phyloP scores from a whole-genome alignment of 2,113 vertebrate genomes.

The Andinoacara biseriatus region DNA sequence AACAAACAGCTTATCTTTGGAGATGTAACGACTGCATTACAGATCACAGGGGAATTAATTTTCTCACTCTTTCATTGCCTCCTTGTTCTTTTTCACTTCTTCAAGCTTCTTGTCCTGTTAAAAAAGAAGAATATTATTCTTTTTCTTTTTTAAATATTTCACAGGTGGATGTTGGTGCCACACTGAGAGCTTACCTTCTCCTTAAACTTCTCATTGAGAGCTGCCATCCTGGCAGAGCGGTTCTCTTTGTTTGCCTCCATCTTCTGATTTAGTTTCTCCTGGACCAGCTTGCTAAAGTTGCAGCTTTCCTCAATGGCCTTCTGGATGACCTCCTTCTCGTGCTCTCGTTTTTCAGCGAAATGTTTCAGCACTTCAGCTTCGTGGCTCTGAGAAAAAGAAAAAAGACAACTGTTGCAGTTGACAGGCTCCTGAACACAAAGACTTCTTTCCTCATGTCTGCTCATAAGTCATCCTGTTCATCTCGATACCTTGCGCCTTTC shows the following conservation, averaged over 20 bases:
- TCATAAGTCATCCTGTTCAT: not conserved
- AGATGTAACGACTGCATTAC: slow-evolving; percentile 73
- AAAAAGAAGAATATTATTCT: not conserved
- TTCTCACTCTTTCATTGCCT: slow-evolving; percentile 86
- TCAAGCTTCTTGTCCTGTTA: slow-evolving; percentile 94
- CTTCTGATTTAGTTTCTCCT: slow-evolving; percentile 94
- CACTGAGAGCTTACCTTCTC: slow-evolving; percentile 84
- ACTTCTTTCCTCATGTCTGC: not conserved
- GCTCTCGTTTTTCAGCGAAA: slow-evolving; percentile 93
- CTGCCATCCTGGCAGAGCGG: slow-evolving; percentile 90
- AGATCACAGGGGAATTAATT: slow-evolving; percentile 73
- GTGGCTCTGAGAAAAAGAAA: slow-evolving; percentile 81
- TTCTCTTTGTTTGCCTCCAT: slow-evolving; percentile 98
- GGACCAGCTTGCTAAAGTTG: slow-evolving; percentile 95
- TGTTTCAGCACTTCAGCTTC: slow-evolving; percentile 94
- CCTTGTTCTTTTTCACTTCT: slow-evolving; percentile 95
- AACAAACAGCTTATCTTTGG: slow-evolving; percentile 84
- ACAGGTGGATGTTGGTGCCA: not conserved
- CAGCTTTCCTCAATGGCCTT: slow-evolving; percentile 93
- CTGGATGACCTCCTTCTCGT: slow-evolving; percentile 95
- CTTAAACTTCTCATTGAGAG: slow-evolving; percentile 92
- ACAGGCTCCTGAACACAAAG: not conserved
- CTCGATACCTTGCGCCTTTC: slow-evolving; percentile 93
- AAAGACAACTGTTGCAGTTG: not conserved
- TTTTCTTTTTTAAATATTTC: not conserved